Percentiles rank a stretch among this genome's conserved stretches.
phyloP scores from a whole-genome alignment of 1,140 invertebrate genomes.

The honey bee (Apis mellifera) region Amel_HAv3.1 CM009942.2:925501-926000 shows the following conservation, averaged over 20 bases:
- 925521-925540: background rate
- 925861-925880: background rate
- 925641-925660: background rate
- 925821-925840: background rate
- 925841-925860: background rate
- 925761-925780: background rate
- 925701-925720: background rate
- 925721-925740: background rate
- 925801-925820: background rate
- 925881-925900: background rate
- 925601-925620: background rate
- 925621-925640: background rate
- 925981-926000: background rate
- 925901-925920: background rate
- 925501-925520: background rate
- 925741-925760: background rate
- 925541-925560: slow-evolving; percentile 9
- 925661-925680: background rate
- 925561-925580: slow-evolving; percentile 5
- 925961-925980: slow-evolving; percentile 11
- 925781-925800: slow-evolving; percentile 2
- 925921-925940: background rate
- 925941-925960: background rate
- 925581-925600: background rate
- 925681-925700: background rate